A percentile compares a stretch with the other conserved stretches of the same genome.
Conservation (phyloP, 2,888 invertebrate genomes). For the Therioaphis trifolii region DNA sequence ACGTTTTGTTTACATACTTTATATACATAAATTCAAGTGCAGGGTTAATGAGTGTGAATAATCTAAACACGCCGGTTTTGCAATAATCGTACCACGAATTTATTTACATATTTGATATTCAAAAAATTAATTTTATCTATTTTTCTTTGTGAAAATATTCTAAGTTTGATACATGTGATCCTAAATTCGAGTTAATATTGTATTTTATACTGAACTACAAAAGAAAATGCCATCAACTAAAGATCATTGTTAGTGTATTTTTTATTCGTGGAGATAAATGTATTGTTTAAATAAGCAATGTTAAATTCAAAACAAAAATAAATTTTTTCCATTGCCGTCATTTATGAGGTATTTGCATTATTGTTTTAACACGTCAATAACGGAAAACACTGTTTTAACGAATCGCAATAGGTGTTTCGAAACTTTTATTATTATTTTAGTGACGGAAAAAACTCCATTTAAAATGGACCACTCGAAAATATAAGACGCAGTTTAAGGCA, state of each 20-base stretch:
- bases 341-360: too few species aligned
- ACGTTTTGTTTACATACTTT: not conserved
- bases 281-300: too few species aligned
- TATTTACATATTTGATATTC: not conserved
- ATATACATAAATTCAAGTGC: conserved; percentile 26
- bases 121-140: not conserved
- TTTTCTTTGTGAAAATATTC: not conserved
- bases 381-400: too few species aligned
- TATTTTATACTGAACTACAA: not conserved
- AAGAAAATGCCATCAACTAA: not conserved
- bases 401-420: too few species aligned
- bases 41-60: conserved; percentile 11
- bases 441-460: too few species aligned
- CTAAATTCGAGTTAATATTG: not conserved
- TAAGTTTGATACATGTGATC: not conserved
- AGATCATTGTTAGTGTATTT: not conserved
- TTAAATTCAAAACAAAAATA: too few species aligned
- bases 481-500: too few species aligned
- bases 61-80: not conserved
- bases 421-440: too few species aligned
- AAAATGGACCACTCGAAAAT: too few species aligned
- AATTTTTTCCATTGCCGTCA: too few species aligned
- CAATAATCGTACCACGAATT: not conserved
- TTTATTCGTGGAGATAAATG: too few species aligned
- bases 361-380: too few species aligned